A percentile compares a stretch with the other conserved stretches of the same genome.
Evolutionary conservation across 1,140 invertebrate genomes (phyloP).

Genomic region (Anagrus nilaparvatae): DNA sequence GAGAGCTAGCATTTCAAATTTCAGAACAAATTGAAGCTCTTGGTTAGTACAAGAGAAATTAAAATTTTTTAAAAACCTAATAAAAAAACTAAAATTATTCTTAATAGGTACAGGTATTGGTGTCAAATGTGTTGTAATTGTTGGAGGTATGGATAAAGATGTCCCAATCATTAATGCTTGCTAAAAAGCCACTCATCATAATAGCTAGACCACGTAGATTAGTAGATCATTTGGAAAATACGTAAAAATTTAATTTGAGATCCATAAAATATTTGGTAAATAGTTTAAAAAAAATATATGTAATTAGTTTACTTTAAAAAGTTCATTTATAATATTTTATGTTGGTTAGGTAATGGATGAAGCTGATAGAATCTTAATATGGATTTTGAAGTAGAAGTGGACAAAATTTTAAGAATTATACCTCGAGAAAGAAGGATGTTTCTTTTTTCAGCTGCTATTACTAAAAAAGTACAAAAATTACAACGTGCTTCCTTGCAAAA

Average conservation of each 20-base stretch:
- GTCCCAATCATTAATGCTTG: conserved; percentile 75
- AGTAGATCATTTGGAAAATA: conserved; percentile 83
- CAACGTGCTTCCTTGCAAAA: conserved; percentile 85
- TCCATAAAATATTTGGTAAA: conserved; percentile 73
- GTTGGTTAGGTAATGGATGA: conserved; percentile 92
- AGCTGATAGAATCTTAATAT: conserved; percentile 90
- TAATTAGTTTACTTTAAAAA: neutral
- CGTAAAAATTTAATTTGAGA: conserved; percentile 82
- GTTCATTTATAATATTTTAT: conserved; percentile 6
- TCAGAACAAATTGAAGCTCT: conserved; percentile 88
- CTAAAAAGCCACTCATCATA: conserved; percentile 90
- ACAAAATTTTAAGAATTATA: conserved; percentile 87
- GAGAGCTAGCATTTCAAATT: conserved; percentile 92
- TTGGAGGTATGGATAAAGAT: conserved; percentile 97
- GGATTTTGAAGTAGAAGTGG: conserved; percentile 91
- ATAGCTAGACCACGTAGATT: conserved; percentile 84
- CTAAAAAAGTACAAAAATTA: conserved; percentile 91
- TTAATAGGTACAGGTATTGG: conserved; percentile 63
- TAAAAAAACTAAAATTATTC: conserved; percentile 4
- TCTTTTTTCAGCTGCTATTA: conserved; percentile 97
- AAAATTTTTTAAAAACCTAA: no score
- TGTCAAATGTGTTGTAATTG: conserved; percentile 87
- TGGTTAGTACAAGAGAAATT: conserved; percentile 46
- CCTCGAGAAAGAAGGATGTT: conserved; percentile 78
- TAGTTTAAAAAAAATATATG: conserved; percentile 4